These are phyloP conservation scores for Archegozetes longisetosus DNA, from an alignment of 1,140 invertebrate species.

Conservation along the genomic window DNA sequence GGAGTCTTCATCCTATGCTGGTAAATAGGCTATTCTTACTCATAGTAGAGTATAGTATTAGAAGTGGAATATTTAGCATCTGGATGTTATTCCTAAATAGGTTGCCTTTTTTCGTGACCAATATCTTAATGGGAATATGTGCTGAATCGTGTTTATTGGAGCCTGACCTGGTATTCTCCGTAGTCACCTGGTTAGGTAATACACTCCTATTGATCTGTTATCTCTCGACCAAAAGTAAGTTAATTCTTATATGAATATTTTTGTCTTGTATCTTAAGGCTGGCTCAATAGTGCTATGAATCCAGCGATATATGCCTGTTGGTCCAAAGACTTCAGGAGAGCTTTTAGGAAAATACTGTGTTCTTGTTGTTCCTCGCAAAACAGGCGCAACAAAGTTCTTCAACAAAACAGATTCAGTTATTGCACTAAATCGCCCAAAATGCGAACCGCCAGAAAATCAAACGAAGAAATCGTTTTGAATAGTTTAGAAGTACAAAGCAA, in stretches of 20 bases:
- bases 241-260: too few species aligned
- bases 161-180: conserved; percentile 71
- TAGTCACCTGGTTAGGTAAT: conserved; percentile 69
- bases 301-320: conserved; percentile 93
- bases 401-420: not conserved
- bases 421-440: not conserved
- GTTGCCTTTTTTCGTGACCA: conserved; percentile 96
- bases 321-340: conserved; percentile 81
- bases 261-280: conserved; percentile 39
- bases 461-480: not conserved
- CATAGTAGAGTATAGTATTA: too few species aligned
- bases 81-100: too few species aligned
- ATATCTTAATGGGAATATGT: conserved; percentile 78
- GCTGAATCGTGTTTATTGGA: conserved; percentile 58
- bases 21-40: conserved; percentile 21
- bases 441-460: not conserved
- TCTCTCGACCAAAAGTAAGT: too few species aligned
- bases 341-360: conserved; percentile 28
- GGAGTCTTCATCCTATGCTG: conserved; percentile 94
- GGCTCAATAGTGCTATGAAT: conserved; percentile 97
- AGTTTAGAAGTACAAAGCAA: not conserved
- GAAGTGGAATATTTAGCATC: too few species aligned
- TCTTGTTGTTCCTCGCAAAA: conserved; percentile 7
- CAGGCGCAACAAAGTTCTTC: not conserved
- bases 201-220: too few species aligned